Base-by-base conservation (phyloP, 2,797 vertebrate genomes). In the Cheirogaleus major region DNA sequence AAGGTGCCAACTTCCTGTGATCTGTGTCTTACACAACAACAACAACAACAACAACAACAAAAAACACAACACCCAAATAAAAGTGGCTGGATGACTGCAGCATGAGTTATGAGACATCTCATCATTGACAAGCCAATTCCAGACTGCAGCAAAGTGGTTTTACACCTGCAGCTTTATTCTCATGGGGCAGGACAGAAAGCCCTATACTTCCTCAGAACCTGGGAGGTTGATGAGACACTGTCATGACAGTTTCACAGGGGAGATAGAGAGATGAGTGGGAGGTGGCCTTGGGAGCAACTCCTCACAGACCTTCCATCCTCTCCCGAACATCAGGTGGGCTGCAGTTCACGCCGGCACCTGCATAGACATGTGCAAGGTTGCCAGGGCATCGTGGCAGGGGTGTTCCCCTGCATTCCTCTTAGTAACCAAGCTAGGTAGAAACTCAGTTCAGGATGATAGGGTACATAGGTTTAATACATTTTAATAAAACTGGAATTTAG, bases 401-500 rank as follows among this genome's bases (percentile, higher is more conserved):
- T 1, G 9, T 41, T 61, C 2, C 20, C 11, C 13, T 45, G 8
- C 7, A 75, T 35, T 22, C 17, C 63, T 41, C n/a, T 38, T 76
- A 43, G 50, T 52, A 55, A 91, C 59, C 30, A 73, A 67, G 11
- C 80, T 88, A 38, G 50, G 55, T 9, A 76, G 78, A 91, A 83
- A 75, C 11, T 88, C n/a, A 20, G 7, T 80, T 63, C 27, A 75
- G 50, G 22, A n/a, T 35, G 75, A 92, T 32, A 78, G 15, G 10
- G 63, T 41, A 55, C 15, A 75, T 2, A 75, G n/a, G 17, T 50
- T 88, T 69, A 91, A 55, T 55, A 75, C n/a, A 30, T 75, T 41
- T 91, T 73, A 95, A 67, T 59, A 11, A 70, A 88, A 57, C 13
- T 85, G 4, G 14, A 67, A 35, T 59, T 94, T 45, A 63, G 10